These are phyloP conservation scores for Yasuhikotakia modesta DNA, from an alignment of 2,797 vertebrate species.

Conservation along the genomic window DNA sequence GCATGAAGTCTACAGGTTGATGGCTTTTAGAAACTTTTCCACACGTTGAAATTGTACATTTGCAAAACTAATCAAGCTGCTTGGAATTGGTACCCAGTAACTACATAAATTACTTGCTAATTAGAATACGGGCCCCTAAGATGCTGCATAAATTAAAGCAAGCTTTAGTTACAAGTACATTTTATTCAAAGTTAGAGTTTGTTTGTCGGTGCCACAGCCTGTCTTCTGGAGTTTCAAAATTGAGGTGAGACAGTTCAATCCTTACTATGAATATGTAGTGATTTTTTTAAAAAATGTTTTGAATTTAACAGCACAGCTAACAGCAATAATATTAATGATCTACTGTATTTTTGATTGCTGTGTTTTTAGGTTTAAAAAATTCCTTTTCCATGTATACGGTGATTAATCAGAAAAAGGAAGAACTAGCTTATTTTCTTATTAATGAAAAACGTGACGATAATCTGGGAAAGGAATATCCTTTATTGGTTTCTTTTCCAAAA, in stretches of 20 bases:
- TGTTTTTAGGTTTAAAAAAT: too few relatives aligned
- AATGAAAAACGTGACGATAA: too few relatives aligned
- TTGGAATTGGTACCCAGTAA: conserved; percentile 20
- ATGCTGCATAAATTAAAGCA: conserved; percentile 39
- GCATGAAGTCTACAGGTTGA: background rate
- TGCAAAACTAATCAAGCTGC: conserved; percentile 21
- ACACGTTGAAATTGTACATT: background rate
- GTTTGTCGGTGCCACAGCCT: background rate
- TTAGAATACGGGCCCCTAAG: conserved; percentile 10
- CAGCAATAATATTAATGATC: too few relatives aligned
- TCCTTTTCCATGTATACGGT: too few relatives aligned
- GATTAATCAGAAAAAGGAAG: too few relatives aligned
- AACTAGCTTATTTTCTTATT: too few relatives aligned
- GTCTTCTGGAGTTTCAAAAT: background rate
- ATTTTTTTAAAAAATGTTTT: too few relatives aligned
- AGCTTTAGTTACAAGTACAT: conserved; percentile 21
- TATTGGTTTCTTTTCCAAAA: too few relatives aligned
- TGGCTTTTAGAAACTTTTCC: background rate
- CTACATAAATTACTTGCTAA: conserved; percentile 30
- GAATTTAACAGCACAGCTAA: too few relatives aligned
- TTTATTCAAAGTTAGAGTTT: background rate
- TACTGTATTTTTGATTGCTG: too few relatives aligned
- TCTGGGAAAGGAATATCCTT: too few relatives aligned
- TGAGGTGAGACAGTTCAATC: background rate
- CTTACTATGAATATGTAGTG: background rate